A percentile compares a stretch with the other conserved stretches of the same genome.
These are phyloP conservation scores for Henricia sp. DNA, from an alignment of 53 echinoderm and acorn worm species.

Conservation along the genomic window DNA sequence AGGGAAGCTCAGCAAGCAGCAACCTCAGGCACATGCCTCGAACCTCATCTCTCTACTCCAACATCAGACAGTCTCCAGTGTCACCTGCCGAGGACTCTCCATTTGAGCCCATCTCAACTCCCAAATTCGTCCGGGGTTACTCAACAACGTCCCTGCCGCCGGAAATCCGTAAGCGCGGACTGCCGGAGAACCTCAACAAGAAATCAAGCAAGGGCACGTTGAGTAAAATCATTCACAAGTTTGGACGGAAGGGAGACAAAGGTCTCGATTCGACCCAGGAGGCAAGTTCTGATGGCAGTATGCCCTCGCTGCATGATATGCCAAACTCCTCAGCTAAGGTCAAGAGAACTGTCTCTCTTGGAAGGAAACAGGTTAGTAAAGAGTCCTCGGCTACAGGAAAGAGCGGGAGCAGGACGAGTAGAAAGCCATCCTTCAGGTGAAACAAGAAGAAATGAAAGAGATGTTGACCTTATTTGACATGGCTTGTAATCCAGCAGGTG, in stretches of 20 bases:
- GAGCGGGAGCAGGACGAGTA: conserved; percentile 7
- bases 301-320: background rate
- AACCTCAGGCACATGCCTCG: conserved; percentile 1
- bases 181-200: conserved; percentile 10
- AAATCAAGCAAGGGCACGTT: conserved; percentile 40
- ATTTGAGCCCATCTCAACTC: conserved; percentile 18
- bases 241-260: conserved; percentile 44
- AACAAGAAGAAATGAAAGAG: background rate
- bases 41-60: conserved; percentile 31
- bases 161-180: conserved; percentile 56
- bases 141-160: conserved; percentile 65
- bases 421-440: conserved; percentile 33
- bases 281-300: background rate
- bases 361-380: conserved; percentile 2
- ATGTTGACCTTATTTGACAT: background rate
- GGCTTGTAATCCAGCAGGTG: background rate
- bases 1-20: conserved; percentile 11
- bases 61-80: background rate
- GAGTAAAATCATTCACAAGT: conserved; percentile 47
- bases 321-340: background rate
- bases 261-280: conserved; percentile 33
- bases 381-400: conserved; percentile 3
- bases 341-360: conserved; percentile 30
- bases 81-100: conserved; percentile 14
- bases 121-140: conserved; percentile 14